Evolutionary conservation across 2,113 vertebrate genomes (phyloP).

Genomic region (Spea multiplicata): DNA sequence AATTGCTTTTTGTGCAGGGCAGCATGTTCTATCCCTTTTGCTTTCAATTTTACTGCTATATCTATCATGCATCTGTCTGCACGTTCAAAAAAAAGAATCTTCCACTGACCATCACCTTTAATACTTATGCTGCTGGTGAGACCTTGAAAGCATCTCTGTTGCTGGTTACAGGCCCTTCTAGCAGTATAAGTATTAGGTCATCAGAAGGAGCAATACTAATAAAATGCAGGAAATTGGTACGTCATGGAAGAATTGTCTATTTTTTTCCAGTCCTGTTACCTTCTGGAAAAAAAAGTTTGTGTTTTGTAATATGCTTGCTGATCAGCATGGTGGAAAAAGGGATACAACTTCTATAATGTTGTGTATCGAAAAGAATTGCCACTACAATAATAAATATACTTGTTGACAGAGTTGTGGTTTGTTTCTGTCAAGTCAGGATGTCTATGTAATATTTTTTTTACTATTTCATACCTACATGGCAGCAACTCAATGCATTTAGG

Average conservation of each 20-base stretch:
- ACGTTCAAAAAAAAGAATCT: constrained; percentile 59
- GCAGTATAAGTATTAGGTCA: constrained; percentile 64
- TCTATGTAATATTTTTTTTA: no score
- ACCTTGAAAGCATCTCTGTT: not conserved
- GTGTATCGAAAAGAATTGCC: constrained; percentile 61
- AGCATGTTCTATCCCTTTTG: constrained; percentile 59
- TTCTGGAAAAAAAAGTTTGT: constrained; percentile 31
- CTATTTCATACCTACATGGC: no score
- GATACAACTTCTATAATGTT: constrained; percentile 53
- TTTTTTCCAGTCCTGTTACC: constrained; percentile 40
- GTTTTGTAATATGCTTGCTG: constrained; percentile 53
- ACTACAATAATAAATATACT: constrained; percentile 72
- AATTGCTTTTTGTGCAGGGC: constrained; percentile 52
- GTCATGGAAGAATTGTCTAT: constrained; percentile 54
- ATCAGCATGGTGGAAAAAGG: constrained; percentile 52
- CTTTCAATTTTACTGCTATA: constrained; percentile 67
- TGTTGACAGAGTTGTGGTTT: constrained; percentile 54
- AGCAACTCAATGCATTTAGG: no score
- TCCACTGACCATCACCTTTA: constrained; percentile 56
- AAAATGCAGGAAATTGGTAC: constrained; percentile 61
- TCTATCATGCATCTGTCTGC: constrained; percentile 70
- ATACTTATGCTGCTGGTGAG: constrained; percentile 11
- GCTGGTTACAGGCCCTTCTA: not conserved
- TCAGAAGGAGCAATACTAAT: constrained; percentile 63
- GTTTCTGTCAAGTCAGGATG: not conserved